These are phyloP conservation scores for Dione juno DNA, from an alignment of 2,888 invertebrate genomes.

Conservation along the genomic window DNA sequence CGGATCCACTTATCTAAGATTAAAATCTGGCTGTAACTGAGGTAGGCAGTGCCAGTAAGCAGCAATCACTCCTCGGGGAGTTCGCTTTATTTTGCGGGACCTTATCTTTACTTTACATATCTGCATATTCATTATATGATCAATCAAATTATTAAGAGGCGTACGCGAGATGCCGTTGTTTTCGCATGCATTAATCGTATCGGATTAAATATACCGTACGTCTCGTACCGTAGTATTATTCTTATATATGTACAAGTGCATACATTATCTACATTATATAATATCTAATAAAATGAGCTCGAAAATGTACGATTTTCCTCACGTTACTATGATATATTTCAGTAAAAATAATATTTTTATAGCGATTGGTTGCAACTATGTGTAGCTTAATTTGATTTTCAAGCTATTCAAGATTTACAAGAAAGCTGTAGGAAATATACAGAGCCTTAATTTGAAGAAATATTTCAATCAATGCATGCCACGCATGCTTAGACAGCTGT, in stretches of 20 bases:
- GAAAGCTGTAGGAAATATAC: no score
- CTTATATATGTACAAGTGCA: no score
- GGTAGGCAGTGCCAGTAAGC: constrained; percentile 63
- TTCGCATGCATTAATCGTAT: constrained; percentile 47
- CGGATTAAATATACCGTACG: constrained; percentile 43
- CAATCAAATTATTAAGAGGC: constrained; percentile 72
- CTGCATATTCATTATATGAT: constrained; percentile 82
- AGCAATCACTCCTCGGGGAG: constrained; percentile 79
- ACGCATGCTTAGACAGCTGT: constrained; percentile 30
- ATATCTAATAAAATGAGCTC: no score
- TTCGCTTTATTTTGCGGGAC: constrained; percentile 71
- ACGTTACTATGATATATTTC: no score
- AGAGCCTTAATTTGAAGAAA: no score
- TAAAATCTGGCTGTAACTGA: constrained; percentile 74
- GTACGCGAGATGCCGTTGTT: constrained; percentile 34
- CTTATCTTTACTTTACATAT: constrained; percentile 78
- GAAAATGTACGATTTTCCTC: no score
- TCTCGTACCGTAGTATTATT: background rate
- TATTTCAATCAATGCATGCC: no score
- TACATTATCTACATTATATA: no score
- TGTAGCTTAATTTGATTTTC: no score
- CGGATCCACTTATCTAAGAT: constrained; percentile 79
- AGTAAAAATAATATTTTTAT: no score
- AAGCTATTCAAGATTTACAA: no score
- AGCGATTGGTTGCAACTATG: no score